These are phyloP conservation scores for Vombatus ursinus DNA, from an alignment of 2,113 vertebrate genomes.

Conservation along the genomic window DNA sequence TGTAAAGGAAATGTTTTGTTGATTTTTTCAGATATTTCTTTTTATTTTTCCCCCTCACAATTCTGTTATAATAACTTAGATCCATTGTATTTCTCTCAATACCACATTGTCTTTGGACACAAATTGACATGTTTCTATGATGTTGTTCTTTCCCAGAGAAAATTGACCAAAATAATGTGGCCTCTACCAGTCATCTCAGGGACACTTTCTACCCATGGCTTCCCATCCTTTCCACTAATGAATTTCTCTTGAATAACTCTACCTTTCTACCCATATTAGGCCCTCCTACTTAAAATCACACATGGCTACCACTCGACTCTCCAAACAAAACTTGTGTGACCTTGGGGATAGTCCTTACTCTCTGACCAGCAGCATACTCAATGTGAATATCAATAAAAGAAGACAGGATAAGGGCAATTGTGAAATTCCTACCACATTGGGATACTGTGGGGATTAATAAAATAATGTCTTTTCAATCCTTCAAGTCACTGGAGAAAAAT, in stretches of 20 bases:
- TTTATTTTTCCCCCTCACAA: background rate
- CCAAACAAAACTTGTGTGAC: background rate
- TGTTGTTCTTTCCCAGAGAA: slow-evolving; percentile 2
- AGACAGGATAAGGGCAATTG: background rate
- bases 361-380: background rate
- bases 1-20: background rate
- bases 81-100: background rate
- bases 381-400: background rate
- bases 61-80: background rate
- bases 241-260: background rate
- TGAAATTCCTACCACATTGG: background rate
- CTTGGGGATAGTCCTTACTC: background rate
- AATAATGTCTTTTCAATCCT: background rate
- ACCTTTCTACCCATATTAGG: background rate
- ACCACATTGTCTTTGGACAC: background rate
- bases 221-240: background rate
- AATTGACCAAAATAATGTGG: background rate
- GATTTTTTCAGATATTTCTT: background rate
- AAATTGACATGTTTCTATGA: background rate
- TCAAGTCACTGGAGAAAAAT: background rate
- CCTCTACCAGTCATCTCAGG: background rate
- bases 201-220: background rate
- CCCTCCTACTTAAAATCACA: background rate
- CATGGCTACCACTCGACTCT: background rate
- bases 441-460: background rate